Base-by-base conservation (phyloP, 2,888 invertebrate species). In the Chironomus tentans region DNA sequence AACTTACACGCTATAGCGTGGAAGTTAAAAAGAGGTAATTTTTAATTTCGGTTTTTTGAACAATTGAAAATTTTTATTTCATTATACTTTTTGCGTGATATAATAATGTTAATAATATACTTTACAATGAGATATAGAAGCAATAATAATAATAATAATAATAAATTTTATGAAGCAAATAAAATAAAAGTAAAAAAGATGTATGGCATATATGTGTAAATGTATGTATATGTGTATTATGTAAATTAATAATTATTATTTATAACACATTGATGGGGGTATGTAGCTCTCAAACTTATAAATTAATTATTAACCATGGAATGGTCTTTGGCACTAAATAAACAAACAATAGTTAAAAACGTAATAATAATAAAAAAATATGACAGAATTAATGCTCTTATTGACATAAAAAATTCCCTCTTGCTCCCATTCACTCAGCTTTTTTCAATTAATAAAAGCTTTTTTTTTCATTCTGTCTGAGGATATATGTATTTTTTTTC, bases 291-390 rank as follows among this genome's bases (percentile, higher is more conserved):
- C 18, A 56, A 18, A 15, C 56, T 56, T 56, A 38, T 38, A 56
- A 56, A 56, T 56, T 56, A 56, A 56, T 56, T 56, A 65, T 24
- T 65, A 65, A 65, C 65, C 65, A 65, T 21, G 22, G 13, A 21
- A 56, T 56, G 65, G 65, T 65, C 65, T 65, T 65, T 65, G 65
- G 65, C 65, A 65, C 65, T 65, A 65, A 65, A 65, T 24, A 65
- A 65, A 56, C 56, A 56, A 56, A 56, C 56, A 56, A 56, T 18
- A 18, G 56, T 56, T 56, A 15, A 38, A 38, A 38, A 38, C 38
- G 38, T 38, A 38, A 56, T 56, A 56, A 56, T 50, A 56, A 56
- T n/a, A 15, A 15, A 56, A 15, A 56, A 18, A 18, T 18, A 56
- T 56, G 56, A 38, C 56, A 56, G 18, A 56, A 15, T 56, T 56